These are phyloP conservation scores for Trichogramma dendrolimi DNA, from an alignment of 2,888 invertebrate species.

Conservation along the genomic window DNA sequence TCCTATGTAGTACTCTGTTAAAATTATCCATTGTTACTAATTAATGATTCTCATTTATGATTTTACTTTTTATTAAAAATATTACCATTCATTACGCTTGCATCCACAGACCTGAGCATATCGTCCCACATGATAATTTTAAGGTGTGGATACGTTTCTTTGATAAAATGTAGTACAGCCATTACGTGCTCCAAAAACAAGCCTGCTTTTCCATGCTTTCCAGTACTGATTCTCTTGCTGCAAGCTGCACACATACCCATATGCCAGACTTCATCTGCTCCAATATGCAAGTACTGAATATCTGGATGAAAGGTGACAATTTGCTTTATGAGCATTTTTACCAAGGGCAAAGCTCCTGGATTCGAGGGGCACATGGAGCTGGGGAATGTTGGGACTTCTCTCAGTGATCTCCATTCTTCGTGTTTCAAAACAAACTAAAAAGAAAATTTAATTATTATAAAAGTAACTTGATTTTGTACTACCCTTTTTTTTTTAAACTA, in stretches of 20 bases:
- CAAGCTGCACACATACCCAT: slow-evolving; percentile 62
- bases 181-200: slow-evolving; percentile 68
- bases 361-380: slow-evolving; percentile 73
- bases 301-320: slow-evolving; percentile 64
- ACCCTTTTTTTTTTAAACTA: slow-evolving; percentile 52
- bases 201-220: slow-evolving; percentile 56
- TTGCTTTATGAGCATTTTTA: slow-evolving; percentile 69
- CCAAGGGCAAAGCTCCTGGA: slow-evolving; percentile 59
- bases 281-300: slow-evolving; percentile 70
- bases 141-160: slow-evolving; percentile 60
- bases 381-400: slow-evolving; percentile 65
- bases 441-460: background rate
- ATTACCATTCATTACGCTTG: slow-evolving; percentile 58
- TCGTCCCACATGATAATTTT: slow-evolving; percentile 82
- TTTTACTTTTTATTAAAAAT: slow-evolving; percentile 15
- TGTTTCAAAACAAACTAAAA: slow-evolving; percentile 70
- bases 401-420: slow-evolving; percentile 60
- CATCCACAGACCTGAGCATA: slow-evolving; percentile 67
- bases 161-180: slow-evolving; percentile 60
- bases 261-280: slow-evolving; percentile 82
- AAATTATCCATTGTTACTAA: slow-evolving; percentile 13
- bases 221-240: slow-evolving; percentile 51
- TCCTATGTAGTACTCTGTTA: slow-evolving; percentile 60
- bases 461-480: background rate
- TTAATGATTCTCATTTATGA: slow-evolving; percentile 16